Evolutionary conservation across 2,888 invertebrate genomes (phyloP).

Genomic region (Syrista parreyssii): DNA sequence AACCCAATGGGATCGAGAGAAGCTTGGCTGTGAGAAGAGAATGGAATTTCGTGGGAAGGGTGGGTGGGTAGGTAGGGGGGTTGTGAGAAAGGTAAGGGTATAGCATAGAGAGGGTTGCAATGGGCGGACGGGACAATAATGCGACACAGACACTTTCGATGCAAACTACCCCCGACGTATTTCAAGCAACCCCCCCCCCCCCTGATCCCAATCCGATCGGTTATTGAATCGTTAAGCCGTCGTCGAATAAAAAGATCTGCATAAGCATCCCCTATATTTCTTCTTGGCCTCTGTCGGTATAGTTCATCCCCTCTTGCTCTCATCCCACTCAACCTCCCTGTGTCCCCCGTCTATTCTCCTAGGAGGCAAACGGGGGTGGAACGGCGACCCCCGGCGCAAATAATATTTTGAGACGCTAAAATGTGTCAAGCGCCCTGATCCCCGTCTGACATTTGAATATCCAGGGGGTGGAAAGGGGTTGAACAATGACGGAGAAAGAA

Average conservation of each 20-base stretch:
- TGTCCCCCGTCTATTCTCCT: conserved; percentile 3
- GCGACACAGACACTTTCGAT: conserved; percentile 53
- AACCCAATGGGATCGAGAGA: neutral
- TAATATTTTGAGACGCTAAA: conserved; percentile 65
- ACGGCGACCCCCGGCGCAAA: conserved; percentile 44
- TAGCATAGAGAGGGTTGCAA: conserved; percentile 2
- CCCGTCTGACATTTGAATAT: conserved; percentile 64
- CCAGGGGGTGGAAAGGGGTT: conserved; percentile 31
- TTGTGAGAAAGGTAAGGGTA: neutral
- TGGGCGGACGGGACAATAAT: conserved; percentile 30
- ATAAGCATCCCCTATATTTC: conserved; percentile 40
- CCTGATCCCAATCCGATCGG: conserved; percentile 49
- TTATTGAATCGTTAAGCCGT: conserved; percentile 65
- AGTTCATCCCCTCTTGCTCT: conserved; percentile 8
- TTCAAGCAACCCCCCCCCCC: conserved; percentile 26
- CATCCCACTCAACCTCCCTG: neutral
- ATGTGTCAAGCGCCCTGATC: conserved; percentile 64
- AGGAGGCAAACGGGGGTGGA: neutral
- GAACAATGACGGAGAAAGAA: conserved; percentile 17
- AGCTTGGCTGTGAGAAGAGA: neutral
- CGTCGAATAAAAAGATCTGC: conserved; percentile 57
- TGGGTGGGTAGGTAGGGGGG: too few relatives aligned
- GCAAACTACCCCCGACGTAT: conserved; percentile 50
- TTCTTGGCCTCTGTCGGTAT: conserved; percentile 3
- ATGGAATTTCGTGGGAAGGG: neutral